phyloP scores from a whole-genome alignment of 2,113 vertebrate genomes.

The Condylura cristata region DNA sequence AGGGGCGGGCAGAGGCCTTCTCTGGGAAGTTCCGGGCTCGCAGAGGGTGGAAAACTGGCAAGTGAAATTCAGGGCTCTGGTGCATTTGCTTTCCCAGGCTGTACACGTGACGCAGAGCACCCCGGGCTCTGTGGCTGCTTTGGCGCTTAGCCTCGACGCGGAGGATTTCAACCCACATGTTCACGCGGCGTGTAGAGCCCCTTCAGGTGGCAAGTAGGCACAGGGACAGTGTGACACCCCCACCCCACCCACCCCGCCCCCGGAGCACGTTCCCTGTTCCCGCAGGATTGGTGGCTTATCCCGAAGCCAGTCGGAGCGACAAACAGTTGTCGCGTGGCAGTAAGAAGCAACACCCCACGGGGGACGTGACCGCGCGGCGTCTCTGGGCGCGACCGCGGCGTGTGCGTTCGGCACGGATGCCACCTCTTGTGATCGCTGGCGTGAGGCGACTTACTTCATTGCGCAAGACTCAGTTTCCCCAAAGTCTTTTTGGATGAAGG shows the following conservation, averaged over 20 bases:
- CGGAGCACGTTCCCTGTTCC: too few species aligned
- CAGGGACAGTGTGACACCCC: background rate
- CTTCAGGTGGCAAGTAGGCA: background rate
- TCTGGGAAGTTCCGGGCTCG: background rate
- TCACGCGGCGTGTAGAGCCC: background rate
- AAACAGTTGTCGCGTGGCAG: too few species aligned
- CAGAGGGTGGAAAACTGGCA: background rate
- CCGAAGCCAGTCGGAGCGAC: too few species aligned
- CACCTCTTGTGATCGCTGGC: background rate
- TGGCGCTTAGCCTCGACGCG: background rate
- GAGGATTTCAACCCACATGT: conserved; percentile 36
- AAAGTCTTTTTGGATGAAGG: background rate
- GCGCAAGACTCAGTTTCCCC: background rate
- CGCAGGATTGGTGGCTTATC: too few species aligned
- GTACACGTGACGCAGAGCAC: background rate
- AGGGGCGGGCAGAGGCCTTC: background rate
- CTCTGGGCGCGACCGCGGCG: too few species aligned
- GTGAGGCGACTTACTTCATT: background rate
- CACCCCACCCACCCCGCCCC: too few species aligned
- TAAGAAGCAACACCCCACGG: too few species aligned
- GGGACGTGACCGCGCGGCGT: too few species aligned
- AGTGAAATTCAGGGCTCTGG: background rate
- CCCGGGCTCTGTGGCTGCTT: background rate
- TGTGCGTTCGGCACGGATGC: background rate
- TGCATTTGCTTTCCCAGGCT: background rate